Conservation (phyloP, 2,888 invertebrate species). For the Archaeoteleia sp. region DNA sequence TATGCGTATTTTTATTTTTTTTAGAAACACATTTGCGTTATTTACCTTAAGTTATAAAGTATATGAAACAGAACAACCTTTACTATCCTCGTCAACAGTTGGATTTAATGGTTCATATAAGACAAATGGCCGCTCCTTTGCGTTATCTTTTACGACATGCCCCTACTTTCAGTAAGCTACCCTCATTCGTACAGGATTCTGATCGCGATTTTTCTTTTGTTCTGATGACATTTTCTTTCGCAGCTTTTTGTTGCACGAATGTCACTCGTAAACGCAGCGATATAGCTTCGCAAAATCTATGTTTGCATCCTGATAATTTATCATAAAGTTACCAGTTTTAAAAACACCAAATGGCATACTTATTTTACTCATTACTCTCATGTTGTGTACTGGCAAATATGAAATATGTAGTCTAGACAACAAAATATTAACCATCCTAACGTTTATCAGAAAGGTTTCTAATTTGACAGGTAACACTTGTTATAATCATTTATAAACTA, state of each 20-base stretch:
- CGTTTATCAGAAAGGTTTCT: too few relatives aligned
- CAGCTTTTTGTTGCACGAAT: constrained; percentile 11
- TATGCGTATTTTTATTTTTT: too few relatives aligned
- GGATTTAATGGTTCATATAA: constrained; percentile 46
- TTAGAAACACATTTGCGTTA: constrained; percentile 29
- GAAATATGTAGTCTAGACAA: too few relatives aligned
- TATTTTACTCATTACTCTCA: too few relatives aligned
- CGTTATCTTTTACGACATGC: constrained; percentile 40
- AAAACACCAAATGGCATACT: too few relatives aligned
- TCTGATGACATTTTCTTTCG: constrained; percentile 21
- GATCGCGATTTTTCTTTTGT: constrained; percentile 23
- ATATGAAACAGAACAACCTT: constrained; percentile 18
- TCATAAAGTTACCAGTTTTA: too few relatives aligned
- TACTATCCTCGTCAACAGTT: constrained; percentile 28
- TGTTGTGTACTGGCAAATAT: too few relatives aligned
- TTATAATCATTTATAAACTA: too few relatives aligned
- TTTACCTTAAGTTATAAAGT: constrained; percentile 18
- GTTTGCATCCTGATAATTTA: constrained; percentile 16
- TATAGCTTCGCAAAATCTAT: constrained; percentile 14
- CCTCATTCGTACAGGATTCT: constrained; percentile 28
- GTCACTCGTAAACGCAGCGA: constrained; percentile 28
- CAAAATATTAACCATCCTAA: too few relatives aligned
- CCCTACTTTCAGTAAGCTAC: constrained; percentile 25
- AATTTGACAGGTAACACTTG: too few relatives aligned
- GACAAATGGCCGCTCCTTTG: constrained; percentile 28